Evolutionary conservation across 2,113 vertebrate species (phyloP), one percentile per base, ranked within the genome.

Genomic region (Semicossyphus pulcher): DNA sequence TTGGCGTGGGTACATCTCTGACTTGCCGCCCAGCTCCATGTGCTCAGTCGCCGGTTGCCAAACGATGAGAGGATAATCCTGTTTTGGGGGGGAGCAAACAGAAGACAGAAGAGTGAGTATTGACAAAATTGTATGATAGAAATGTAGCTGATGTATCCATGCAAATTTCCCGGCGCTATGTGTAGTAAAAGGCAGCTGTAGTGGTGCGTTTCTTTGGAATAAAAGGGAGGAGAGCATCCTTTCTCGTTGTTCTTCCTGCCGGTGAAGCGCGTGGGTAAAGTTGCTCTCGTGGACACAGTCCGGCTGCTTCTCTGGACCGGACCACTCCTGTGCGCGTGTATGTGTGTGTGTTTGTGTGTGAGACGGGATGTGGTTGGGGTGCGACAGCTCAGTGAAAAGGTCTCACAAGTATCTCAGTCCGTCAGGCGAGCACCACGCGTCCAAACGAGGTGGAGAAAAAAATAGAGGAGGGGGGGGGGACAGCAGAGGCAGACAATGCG

Each of bases 81-180:
- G 26, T 31, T 61, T 71, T 64, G 53, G 69, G 49, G 39, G 53
- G 11, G 10, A n/a, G n/a, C n/a, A 2, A 23, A 66, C 58, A 44
- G 56, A 45, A 20, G 18, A 23, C 9, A 57, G 11, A 82, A 78
- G 49, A 92, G 90, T 91, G 65, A 91, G 89, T 91, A 84, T 75
- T 12, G 20, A n/a, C 0, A 15, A 54, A 47, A 53, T 3, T 0
- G 9, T 34, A 59, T 59, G n/a, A n/a, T 18, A 34, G 1, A 20
- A 5, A 52, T 29, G 6, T 10, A 54, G 1, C 11, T 39, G 10
- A 23, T 42, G 31, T 21, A 20, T 58, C 3, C 52, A 39, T n/a
- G 45, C 3, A 26, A 1, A 29, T 49, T 34, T 16, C 8, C 20
- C 34, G 9, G 6, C 26, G 53, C 7, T 49, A 9, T 2, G 54